Conservation (phyloP, 1,140 invertebrate species). For the Drosophila dunni region DNA sequence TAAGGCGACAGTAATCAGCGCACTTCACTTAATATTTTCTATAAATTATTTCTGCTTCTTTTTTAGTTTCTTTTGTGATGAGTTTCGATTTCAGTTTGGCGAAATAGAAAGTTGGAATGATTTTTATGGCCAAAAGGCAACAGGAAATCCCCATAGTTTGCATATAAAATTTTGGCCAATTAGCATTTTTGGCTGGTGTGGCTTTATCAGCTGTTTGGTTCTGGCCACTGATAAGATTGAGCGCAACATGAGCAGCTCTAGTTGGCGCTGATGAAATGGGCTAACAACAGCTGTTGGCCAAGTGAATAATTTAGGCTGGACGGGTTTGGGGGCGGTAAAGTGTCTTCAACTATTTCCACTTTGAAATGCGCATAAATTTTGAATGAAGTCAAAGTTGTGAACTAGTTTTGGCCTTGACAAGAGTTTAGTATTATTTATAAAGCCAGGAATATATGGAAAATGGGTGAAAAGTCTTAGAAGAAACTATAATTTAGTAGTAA, state of each 20-base stretch:
- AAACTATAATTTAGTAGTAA: too few relatives aligned
- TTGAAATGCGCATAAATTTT: constrained; percentile 20
- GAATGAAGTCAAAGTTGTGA: constrained; percentile 1
- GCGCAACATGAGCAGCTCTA: constrained; percentile 35
- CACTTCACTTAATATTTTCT: constrained; percentile 46
- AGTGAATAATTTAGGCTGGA: constrained; percentile 8
- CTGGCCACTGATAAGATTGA: constrained; percentile 45
- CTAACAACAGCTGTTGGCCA: constrained; percentile 10
- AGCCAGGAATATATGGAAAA: neutral
- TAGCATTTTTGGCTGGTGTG: constrained; percentile 14
- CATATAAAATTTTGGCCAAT: constrained; percentile 9
- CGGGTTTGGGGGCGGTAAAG: too few relatives aligned
- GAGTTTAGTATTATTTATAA: constrained; percentile 4
- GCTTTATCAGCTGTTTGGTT: constrained; percentile 35
- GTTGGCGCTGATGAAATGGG: constrained; percentile 26
- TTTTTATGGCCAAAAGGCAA: constrained; percentile 10
- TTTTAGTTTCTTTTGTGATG: constrained; percentile 1
- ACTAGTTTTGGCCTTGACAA: neutral
- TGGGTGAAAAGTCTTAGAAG: neutral
- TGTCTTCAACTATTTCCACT: neutral
- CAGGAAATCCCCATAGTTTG: constrained; percentile 3
- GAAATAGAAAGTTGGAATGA: constrained; percentile 69
- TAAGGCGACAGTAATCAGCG: constrained; percentile 50
- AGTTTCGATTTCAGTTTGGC: constrained; percentile 24
- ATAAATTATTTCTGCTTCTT: neutral